Conservation (phyloP, 2,888 invertebrate genomes). For the Cryptosula pallasiana region DNA sequence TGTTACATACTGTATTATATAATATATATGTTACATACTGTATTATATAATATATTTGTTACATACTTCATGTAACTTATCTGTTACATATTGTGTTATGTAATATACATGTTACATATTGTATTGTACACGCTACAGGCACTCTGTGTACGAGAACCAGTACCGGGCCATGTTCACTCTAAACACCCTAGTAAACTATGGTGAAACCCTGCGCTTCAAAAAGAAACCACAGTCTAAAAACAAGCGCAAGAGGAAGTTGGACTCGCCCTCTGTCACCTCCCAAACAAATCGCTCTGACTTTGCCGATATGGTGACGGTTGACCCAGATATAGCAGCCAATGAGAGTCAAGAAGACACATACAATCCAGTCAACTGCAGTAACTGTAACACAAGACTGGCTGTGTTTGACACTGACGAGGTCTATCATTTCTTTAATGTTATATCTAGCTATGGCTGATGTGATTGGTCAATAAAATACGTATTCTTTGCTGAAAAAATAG, state of each 20-base stretch:
- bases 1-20: too few species aligned
- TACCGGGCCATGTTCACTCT: constrained; percentile 62
- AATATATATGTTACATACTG: too few species aligned
- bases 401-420: constrained; percentile 60
- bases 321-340: background rate
- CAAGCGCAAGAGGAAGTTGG: background rate
- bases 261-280: background rate
- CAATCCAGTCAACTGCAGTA: constrained; percentile 57
- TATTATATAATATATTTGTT: too few species aligned
- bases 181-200: constrained; percentile 56
- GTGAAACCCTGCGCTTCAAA: constrained; percentile 38
- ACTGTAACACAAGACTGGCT: constrained; percentile 59
- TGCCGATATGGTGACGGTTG: background rate
- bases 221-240: background rate
- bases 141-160: constrained; percentile 58
- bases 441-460: constrained; percentile 55
- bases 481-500: too few species aligned
- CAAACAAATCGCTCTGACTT: background rate
- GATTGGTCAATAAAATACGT: too few species aligned
- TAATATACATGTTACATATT: too few species aligned
- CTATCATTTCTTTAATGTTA: constrained; percentile 61
- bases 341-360: constrained; percentile 47
- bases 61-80: too few species aligned
- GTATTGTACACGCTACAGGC: too few species aligned
- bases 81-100: too few species aligned